Evolutionary conservation across 2,888 invertebrate genomes (phyloP), one percentile per base, ranked within the genome.

Genomic region (Luperina testacea): DNA sequence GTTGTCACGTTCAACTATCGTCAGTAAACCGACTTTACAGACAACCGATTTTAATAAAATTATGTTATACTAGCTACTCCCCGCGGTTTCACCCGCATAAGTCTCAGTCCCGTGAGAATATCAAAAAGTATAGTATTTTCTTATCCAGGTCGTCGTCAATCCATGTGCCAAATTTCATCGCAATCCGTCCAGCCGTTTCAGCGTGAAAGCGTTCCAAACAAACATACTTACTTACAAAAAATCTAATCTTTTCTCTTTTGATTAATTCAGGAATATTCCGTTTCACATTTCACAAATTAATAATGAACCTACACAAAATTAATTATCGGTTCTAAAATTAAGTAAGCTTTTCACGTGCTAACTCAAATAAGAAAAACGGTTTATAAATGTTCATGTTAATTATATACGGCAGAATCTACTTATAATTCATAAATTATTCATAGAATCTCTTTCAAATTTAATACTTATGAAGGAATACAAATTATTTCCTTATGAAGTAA

Each of bases 341-440:
- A 32, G 15, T 53, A 51, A 72, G 8, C 4, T 27, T 72, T 72
- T 48, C n/a, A 53, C 0, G 20, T 42, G 38, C 38, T 6, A 42
- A 9, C 11, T 53, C 20, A 27, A 72, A 53, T 45, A 45, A 64
- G 17, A 67, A 53, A 9, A n/a, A 32, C 9, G 17, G 8, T 45
- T 57, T n/a, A 4, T 64, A 38, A 38, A 17, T 61, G 4, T 17
- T 42, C 17, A 13, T 32, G 15, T 61, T 24, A 72, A 45, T 45
- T 13, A 20, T 27, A 20, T 61, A 27, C 9, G 0, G 38, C n/a
- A 27, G n/a, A 57, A 65, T 64, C 32, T 65, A 38, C 27, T n/a
- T 13, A 5, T 1, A n/a, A 48, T 38, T 77, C 20, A 75, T 68
- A 57, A 53, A 32, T 53, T 72, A 53, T 71, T 64, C 32, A 53